These are phyloP conservation scores for Germaria angustata DNA, from an alignment of 2,888 invertebrate species.

Conservation along the genomic window DNA sequence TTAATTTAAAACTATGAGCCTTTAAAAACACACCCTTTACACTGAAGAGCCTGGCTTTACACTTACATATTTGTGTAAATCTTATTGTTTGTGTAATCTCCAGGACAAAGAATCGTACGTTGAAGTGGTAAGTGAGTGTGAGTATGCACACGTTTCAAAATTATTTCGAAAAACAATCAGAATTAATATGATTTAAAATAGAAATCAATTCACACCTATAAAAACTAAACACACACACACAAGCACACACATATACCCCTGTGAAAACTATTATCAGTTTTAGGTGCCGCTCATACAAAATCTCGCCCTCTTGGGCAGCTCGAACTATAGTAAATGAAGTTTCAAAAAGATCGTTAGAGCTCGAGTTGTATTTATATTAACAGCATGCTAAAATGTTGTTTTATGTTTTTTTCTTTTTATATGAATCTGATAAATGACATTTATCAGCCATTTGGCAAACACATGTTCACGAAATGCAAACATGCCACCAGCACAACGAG, in stretches of 20 bases:
- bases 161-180: conserved; percentile 30
- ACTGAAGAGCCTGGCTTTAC: neutral
- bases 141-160: neutral
- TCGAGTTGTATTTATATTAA: conserved; percentile 11
- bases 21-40: too few species aligned
- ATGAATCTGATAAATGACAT: conserved; percentile 54
- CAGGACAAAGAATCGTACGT: conserved; percentile 30
- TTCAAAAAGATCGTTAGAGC: conserved; percentile 15
- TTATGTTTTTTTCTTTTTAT: conserved; percentile 2
- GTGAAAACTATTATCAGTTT: neutral
- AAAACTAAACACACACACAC: neutral
- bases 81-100: conserved; percentile 47
- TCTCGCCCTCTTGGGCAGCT: neutral
- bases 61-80: conserved; percentile 7
- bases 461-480: conserved; percentile 76
- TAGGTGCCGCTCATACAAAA: conserved; percentile 5
- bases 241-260: neutral
- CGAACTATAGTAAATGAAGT: neutral
- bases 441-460: conserved; percentile 78
- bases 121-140: neutral
- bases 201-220: conserved; percentile 65
- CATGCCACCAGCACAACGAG: conserved; percentile 45
- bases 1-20: too few species aligned
- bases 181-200: conserved; percentile 10
- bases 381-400: conserved; percentile 22